Base-by-base conservation (phyloP, 2,888 invertebrate genomes). In the Dicranocentrus wangi region DNA sequence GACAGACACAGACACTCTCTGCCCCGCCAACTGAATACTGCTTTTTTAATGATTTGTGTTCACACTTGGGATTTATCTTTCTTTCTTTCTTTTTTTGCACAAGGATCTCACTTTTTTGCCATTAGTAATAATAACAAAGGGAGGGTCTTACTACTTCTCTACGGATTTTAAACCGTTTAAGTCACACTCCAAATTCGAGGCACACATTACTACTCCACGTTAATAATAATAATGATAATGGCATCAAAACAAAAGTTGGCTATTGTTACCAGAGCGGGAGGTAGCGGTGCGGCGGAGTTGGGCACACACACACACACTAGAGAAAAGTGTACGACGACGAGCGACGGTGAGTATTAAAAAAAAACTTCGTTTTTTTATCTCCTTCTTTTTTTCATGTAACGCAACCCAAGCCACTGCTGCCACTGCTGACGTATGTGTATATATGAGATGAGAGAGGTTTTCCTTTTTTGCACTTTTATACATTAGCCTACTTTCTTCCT, bases 401-500 rank as follows among this genome's bases (percentile, higher is more conserved):
- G 23, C 55, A 23, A 17, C 47, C 47, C 3, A n/a, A 47, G 17
- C 47, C 15, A 47, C n/a, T 47, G 5, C 47, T n/a, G n/a, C 47
- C 39, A n/a, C n/a, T n/a, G n/a, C n/a, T n/a, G n/a, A n/a, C n/a
- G n/a, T n/a, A n/a, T n/a, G n/a, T n/a, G n/a, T 10, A 32, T 10
- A 32, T 32, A 32, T 10, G 32, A 32, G 32, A 32, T 10, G 32
- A 32, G 3, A 32, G n/a, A 32, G 32, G 10, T 10, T 32, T 15
- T 53, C 53, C 53, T 53, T 53, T 53, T 53, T 53, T 21, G 19
- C 53, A 53, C 19, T 53, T 19, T 5, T 2, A 21, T 55, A 28
- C 60, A 60, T 60, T 60, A 60, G 60, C 60, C 60, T 60, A 60
- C 60, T 60, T 60, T 60, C 55, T 51, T 51, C 39, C 39, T n/a